phyloP scores from a whole-genome alignment of 2,888 invertebrate species.

The Eristalinus aeneus region DNA sequence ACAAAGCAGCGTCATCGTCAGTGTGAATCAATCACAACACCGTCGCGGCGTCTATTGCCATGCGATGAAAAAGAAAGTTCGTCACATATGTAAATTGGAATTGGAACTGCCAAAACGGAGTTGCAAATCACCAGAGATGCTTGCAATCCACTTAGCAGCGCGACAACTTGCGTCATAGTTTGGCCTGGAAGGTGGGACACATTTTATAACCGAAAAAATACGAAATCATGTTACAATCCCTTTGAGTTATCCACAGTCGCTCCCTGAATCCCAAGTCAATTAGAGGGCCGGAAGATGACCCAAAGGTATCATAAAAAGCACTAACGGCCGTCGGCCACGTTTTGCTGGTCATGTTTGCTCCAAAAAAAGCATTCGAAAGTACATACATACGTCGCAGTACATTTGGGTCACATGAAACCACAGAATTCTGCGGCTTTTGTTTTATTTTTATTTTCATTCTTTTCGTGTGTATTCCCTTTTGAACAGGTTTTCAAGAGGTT shows the following conservation, averaged over 20 bases:
- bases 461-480: not conserved
- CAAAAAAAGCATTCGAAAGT: not conserved
- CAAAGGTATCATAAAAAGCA: not conserved
- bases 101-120: not conserved
- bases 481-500: not conserved
- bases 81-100: not conserved
- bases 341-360: not conserved
- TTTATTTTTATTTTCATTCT: not conserved
- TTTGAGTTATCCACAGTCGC: not conserved
- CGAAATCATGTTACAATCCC: not conserved
- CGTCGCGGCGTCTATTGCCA: not conserved
- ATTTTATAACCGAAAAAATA: not conserved
- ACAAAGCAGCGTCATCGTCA: not conserved
- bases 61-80: not conserved
- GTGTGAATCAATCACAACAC: not conserved
- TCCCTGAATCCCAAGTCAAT: not conserved
- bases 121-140: not conserved
- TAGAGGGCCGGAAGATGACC: too few relatives aligned
- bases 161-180: not conserved
- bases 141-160: not conserved
- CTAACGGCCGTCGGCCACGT: not conserved
- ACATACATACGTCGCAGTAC: not conserved
- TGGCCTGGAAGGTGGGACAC: not conserved
- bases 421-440: not conserved
- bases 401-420: constrained; percentile 4